These are phyloP conservation scores for Capra hircus DNA, from an alignment of 2,113 vertebrate genomes.

Conservation along the genomic window DNA sequence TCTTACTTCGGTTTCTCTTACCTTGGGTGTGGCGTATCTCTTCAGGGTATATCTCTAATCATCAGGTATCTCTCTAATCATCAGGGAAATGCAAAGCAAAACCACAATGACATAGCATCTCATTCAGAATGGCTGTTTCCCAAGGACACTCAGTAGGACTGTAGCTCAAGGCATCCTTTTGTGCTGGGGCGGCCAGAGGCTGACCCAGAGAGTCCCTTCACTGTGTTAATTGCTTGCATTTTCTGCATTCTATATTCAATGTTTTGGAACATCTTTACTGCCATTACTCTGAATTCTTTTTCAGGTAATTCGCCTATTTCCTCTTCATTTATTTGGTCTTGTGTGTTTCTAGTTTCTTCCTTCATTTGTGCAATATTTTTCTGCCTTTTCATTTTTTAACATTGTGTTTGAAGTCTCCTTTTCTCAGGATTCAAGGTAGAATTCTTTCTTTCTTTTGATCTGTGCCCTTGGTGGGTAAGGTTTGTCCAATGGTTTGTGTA, in stretches of 20 bases:
- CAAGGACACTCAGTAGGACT: no score
- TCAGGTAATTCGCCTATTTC: neutral
- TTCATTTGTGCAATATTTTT: neutral
- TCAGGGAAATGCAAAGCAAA: no score
- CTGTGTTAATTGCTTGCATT: neutral
- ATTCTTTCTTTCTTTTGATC: neutral
- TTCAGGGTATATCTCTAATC: no score
- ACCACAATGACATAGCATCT: no score
- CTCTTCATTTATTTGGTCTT: neutral
- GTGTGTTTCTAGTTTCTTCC: neutral
- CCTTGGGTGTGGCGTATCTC: no score
- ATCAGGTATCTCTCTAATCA: no score
- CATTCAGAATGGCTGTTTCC: no score
- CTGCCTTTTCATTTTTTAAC: neutral
- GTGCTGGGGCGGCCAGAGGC: no score
- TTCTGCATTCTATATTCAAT: neutral
- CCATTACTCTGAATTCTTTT: neutral
- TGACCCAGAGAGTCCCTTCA: neutral
- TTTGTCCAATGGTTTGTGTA: neutral
- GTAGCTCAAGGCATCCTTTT: no score
- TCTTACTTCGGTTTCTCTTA: no score
- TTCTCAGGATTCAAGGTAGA: neutral
- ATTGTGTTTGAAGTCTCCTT: neutral
- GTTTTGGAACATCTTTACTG: neutral
- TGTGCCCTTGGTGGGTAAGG: neutral